Percentiles rank a stretch among this genome's conserved stretches.
phyloP scores from a whole-genome alignment of 2,888 invertebrate genomes.

The Polylopha cassiicola region DNA sequence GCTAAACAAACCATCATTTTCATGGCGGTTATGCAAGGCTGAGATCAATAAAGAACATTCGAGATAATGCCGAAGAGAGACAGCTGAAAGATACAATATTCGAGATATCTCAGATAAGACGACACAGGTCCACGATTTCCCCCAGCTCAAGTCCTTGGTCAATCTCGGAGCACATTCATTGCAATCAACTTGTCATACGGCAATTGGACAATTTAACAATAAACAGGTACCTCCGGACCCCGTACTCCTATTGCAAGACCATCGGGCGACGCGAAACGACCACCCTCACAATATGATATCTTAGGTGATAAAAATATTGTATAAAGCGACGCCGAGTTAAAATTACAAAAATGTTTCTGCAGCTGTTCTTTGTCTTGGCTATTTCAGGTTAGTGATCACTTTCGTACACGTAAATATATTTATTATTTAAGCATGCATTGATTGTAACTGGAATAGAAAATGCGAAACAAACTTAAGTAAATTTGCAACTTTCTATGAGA shows the following conservation, averaged over 20 bases:
- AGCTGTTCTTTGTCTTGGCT: slow-evolving; percentile 24
- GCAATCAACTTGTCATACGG: slow-evolving; percentile 43
- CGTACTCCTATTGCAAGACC: slow-evolving; percentile 18
- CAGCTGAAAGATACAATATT: background rate
- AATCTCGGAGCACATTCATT: slow-evolving; percentile 47
- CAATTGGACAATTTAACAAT: slow-evolving; percentile 69
- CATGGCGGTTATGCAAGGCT: no score
- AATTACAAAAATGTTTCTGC: slow-evolving; percentile 17
- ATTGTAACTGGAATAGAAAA: background rate
- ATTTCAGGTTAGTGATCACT: slow-evolving; percentile 29
- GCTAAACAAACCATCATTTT: no score
- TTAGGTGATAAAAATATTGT: slow-evolving; percentile 7
- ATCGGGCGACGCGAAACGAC: slow-evolving; percentile 12
- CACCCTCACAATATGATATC: slow-evolving; percentile 16
- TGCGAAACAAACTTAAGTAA: background rate
- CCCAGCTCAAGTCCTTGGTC: slow-evolving; percentile 53
- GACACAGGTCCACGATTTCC: slow-evolving; percentile 20
- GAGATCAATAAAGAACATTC: background rate
- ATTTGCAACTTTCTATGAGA: no score
- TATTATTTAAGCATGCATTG: background rate
- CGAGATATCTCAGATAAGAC: slow-evolving; percentile 10
- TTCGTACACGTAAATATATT: background rate
- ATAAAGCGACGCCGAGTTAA: background rate
- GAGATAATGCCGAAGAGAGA: slow-evolving; percentile 6
- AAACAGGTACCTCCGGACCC: slow-evolving; percentile 39